phyloP scores from a whole-genome alignment of 2,113 vertebrate species.

The Nothocercus julius region DNA sequence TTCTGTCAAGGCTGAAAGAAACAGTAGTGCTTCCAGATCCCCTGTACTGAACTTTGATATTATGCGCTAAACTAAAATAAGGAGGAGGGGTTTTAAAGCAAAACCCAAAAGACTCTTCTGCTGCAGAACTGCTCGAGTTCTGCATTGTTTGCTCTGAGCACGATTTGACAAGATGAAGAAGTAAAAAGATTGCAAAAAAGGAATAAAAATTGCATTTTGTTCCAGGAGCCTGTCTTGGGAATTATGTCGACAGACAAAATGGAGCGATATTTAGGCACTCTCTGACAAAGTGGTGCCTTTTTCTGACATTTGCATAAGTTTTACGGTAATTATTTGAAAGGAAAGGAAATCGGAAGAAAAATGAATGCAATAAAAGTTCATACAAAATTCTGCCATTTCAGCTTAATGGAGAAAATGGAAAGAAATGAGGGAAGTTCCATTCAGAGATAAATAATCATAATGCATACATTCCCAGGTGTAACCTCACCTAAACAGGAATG shows the following conservation, averaged over 20 bases:
- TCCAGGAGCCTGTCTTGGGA: background rate
- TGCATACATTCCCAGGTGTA: background rate
- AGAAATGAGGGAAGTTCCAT: background rate
- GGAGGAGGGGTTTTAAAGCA: background rate
- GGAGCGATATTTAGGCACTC: background rate
- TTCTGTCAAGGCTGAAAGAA: background rate
- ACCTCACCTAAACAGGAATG: background rate
- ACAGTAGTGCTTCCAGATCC: background rate
- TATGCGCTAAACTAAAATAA: background rate
- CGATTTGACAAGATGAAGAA: background rate
- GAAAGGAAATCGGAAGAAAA: background rate
- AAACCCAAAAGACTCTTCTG: fast-evolving
- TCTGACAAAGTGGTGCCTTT: background rate
- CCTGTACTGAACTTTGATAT: background rate
- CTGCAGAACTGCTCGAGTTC: background rate
- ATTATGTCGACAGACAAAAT: background rate
- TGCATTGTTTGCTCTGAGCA: background rate
- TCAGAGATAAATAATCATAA: background rate
- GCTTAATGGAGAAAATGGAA: background rate
- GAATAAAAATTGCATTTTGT: background rate
- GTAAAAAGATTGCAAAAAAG: background rate
- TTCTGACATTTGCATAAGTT: background rate
- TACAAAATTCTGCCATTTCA: background rate
- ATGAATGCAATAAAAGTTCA: background rate
- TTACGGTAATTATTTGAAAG: background rate